These are phyloP conservation scores for Therioaphis trifolii DNA, from an alignment of 2,888 invertebrate species.

Conservation along the genomic window DNA sequence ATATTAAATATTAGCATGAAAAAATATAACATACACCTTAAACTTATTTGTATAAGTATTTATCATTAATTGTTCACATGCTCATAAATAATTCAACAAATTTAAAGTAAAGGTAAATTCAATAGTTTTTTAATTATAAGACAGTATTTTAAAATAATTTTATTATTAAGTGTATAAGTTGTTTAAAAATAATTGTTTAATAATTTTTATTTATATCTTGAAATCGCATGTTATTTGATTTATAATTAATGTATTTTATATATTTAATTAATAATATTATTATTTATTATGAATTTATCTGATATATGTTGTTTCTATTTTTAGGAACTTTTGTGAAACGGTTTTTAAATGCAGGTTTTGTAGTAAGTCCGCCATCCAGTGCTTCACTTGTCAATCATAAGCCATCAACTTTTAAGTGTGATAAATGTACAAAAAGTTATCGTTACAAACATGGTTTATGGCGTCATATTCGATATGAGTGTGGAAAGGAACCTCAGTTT, in stretches of 20 bases:
- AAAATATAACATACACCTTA: too few species aligned
- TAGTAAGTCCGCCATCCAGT: slow-evolving; percentile 25
- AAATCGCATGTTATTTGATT: slow-evolving; percentile 34
- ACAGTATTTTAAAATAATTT: too few species aligned
- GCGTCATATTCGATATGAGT: slow-evolving; percentile 67
- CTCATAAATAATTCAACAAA: too few species aligned
- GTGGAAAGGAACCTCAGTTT: slow-evolving; percentile 66
- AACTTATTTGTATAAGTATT: too few species aligned
- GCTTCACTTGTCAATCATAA: slow-evolving; percentile 25
- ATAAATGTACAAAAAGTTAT: slow-evolving; percentile 69
- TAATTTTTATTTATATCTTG: not conserved
- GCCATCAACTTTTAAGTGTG: slow-evolving; percentile 33
- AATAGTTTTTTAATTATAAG: too few species aligned
- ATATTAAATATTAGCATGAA: too few species aligned
- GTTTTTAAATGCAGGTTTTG: slow-evolving; percentile 46
- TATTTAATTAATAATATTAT: not conserved
- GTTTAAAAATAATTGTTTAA: not conserved
- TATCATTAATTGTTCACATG: too few species aligned
- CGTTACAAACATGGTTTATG: slow-evolving; percentile 69
- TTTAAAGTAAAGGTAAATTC: too few species aligned
- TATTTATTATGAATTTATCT: not conserved
- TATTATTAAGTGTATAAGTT: not conserved
- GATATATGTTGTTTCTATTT: slow-evolving; percentile 42
- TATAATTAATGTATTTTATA: not conserved
- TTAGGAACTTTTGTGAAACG: slow-evolving; percentile 30